Base-by-base conservation (phyloP, 2,888 invertebrate species). In the Enchytraeus crypticus region DNA sequence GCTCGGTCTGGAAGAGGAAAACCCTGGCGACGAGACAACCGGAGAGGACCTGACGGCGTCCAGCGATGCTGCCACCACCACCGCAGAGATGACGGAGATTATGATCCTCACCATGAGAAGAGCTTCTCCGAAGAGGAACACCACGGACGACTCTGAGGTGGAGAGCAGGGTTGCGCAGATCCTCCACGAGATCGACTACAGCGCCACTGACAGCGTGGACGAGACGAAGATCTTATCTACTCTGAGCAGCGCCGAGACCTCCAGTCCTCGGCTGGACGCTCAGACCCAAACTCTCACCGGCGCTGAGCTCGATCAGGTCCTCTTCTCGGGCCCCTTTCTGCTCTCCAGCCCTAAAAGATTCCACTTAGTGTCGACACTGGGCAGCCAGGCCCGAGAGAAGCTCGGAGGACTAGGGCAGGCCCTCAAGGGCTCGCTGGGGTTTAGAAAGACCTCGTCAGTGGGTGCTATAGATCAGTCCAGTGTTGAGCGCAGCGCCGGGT, bases 71-170 rank as follows among this genome's bases (percentile, higher is more conserved):
- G n/a, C 11, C 34, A 11, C 5, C 21, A 49, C 27, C 8, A 46
- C 21, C 3, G 32, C 2, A 29, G 34, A 38, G 29, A 30, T 18
- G 27, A 34, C 26, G n/a, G 34, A 32, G 38, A 29, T 23, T 30
- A 29, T 3, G 33, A 8, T 26, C n/a, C 46, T 51, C 8, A 49
- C 32, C 55, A 21, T 49, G 21, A 26, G 51, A 29, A 30, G 67
- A 23, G 61, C 65, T 5, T 63, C 63, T 3, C 57, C 67, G 8
- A 57, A 55, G 47, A 23, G 68, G 27, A 65, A 68, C 49, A 67
- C 64, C 57, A 68, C 68, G 1, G 68, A 68, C 51, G 67, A 67
- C 46, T 67, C 67, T 2, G 67, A 67, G 49, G 67, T 67, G 34
- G 67, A 65, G 53, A 33, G 67, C n/a, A 47, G 65, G 26, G 67